Conservation (phyloP, 2,888 invertebrate genomes). For the Caenorhabditis sinica region DNA sequence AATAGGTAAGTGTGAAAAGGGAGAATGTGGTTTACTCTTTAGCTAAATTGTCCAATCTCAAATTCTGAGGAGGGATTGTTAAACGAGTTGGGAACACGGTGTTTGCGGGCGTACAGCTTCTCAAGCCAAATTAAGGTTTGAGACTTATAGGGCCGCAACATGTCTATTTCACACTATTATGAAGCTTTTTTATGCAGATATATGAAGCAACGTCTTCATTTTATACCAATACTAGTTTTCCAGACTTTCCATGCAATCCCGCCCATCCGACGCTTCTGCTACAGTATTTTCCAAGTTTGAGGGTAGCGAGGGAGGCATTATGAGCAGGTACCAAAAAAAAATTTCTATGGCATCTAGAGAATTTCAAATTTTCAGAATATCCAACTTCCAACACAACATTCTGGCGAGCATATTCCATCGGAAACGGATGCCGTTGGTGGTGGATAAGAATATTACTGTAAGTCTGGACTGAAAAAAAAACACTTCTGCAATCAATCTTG, state of each 20-base stretch:
- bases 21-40: too few species aligned
- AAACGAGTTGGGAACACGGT: too few species aligned
- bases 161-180: not conserved
- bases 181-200: too few species aligned
- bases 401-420: constrained; percentile 40
- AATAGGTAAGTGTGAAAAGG: constrained; percentile 16
- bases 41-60: too few species aligned
- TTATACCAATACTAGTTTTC: not conserved
- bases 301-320: constrained; percentile 11
- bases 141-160: too few species aligned
- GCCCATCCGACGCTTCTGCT: constrained; percentile 56
- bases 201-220: not conserved
- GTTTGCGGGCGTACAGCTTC: too few species aligned
- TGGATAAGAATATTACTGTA: constrained; percentile 43
- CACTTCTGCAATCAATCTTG: not conserved
- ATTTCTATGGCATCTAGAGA: not conserved
- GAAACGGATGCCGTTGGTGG: constrained; percentile 35
- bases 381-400: constrained; percentile 30
- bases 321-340: constrained; percentile 14
- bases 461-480: not conserved
- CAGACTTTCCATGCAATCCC: constrained; percentile 54
- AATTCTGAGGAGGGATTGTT: not conserved
- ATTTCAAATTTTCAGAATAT: constrained; percentile 18
- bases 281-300: constrained; percentile 50
- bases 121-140: too few species aligned